Conservation (phyloP, 2,888 invertebrate genomes). For the Dasypolia templi region DNA sequence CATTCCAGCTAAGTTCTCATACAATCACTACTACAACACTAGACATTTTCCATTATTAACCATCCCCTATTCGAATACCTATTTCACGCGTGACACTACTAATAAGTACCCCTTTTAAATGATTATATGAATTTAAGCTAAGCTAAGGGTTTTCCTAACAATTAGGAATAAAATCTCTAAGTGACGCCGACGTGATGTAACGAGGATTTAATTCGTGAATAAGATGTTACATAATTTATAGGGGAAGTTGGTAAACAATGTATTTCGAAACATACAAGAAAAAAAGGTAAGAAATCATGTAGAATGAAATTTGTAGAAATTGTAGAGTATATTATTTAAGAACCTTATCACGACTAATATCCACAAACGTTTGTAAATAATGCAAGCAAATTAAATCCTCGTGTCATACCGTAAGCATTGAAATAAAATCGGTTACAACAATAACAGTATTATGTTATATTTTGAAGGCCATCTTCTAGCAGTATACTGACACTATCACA, state of each 20-base stretch:
- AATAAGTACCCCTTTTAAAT: conserved; percentile 49
- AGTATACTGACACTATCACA: conserved; percentile 69
- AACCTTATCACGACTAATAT: not conserved
- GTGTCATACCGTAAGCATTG: conserved; percentile 18
- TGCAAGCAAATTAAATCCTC: conserved; percentile 4
- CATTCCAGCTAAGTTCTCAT: conserved; percentile 1
- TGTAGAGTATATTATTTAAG: not conserved
- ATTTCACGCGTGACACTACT: conserved; percentile 30
- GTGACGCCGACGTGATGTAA: conserved; percentile 19
- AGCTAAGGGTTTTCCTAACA: conserved; percentile 67
- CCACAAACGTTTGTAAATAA: not conserved
- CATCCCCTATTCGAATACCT: conserved; percentile 16
- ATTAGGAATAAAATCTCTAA: conserved; percentile 57
- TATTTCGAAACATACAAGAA: not conserved
- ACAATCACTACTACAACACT: conserved; percentile 3
- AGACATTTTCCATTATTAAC: not conserved
- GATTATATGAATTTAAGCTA: conserved; percentile 69
- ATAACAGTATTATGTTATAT: conserved; percentile 69
- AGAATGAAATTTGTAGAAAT: conserved; percentile 3
- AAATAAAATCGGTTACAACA: conserved; percentile 49
- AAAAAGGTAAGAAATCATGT: not conserved
- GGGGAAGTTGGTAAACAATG: no score
- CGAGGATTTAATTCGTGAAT: conserved; percentile 6
- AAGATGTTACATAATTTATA: no score
- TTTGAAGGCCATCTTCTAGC: conserved; percentile 76